Conservation (phyloP, 2,888 invertebrate genomes). For the Ctena decussata region DNA sequence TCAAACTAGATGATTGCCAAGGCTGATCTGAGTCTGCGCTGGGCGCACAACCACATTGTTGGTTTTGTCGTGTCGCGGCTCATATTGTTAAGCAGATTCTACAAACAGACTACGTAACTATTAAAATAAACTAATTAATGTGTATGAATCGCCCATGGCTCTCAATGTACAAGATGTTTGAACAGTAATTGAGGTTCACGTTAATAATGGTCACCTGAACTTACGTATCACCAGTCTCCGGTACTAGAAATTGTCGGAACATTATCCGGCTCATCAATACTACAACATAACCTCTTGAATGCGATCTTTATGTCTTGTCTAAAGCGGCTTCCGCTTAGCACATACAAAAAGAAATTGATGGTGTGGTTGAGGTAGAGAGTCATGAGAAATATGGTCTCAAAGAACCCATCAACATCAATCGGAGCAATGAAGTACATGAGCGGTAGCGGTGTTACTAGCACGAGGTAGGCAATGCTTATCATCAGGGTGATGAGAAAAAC, state of each 20-base stretch:
- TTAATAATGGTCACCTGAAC: no score
- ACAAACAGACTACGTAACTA: no score
- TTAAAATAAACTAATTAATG: no score
- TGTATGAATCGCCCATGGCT: no score
- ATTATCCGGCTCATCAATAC: background rate
- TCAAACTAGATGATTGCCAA: no score
- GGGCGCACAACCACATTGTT: no score
- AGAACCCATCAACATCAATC: background rate
- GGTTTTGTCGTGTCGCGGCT: no score
- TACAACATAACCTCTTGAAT: background rate
- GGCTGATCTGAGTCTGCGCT: no score
- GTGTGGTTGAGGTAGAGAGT: background rate
- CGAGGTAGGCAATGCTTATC: background rate
- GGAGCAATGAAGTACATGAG: background rate
- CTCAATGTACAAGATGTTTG: no score
- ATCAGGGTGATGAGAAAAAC: background rate
- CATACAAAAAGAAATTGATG: background rate
- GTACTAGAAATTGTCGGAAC: background rate
- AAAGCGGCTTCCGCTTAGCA: no score
- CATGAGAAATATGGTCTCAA: background rate
- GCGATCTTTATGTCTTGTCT: background rate
- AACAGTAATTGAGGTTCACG: no score
- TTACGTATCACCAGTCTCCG: background rate
- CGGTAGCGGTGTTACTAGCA: background rate
- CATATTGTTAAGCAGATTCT: no score